These are phyloP conservation scores for Phoronis australis DNA, from an alignment of 2,888 invertebrate species.

Conservation along the genomic window DNA sequence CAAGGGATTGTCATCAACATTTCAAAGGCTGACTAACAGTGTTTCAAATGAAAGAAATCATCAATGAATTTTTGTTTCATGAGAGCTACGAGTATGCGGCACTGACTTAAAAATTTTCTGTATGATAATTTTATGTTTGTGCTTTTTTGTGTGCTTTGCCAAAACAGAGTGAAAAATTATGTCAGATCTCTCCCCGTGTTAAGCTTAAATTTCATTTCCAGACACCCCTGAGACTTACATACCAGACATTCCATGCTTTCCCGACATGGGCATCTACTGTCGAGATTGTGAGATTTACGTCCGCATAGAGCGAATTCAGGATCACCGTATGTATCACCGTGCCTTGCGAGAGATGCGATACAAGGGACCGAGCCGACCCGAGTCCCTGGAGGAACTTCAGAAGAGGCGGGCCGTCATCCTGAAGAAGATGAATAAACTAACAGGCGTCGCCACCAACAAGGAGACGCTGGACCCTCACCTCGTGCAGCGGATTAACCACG, in stretches of 20 bases:
- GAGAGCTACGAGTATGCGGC: too few species aligned
- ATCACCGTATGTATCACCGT: constrained; percentile 39
- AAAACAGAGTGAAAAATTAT: too few species aligned
- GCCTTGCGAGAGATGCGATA: constrained; percentile 30
- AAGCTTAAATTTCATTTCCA: too few species aligned
- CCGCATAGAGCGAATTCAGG: constrained; percentile 24
- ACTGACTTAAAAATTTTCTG: too few species aligned
- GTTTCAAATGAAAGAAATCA: too few species aligned
- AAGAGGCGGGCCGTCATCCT: constrained; percentile 31
- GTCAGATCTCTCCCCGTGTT: too few species aligned
- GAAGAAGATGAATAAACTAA: constrained; percentile 24
- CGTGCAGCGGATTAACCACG: constrained; percentile 30
- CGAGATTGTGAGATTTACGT: constrained; percentile 32
- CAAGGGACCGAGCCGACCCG: constrained; percentile 21
- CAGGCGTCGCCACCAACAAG: constrained; percentile 6
- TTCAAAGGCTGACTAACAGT: too few species aligned
- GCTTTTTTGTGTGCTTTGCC: too few species aligned
- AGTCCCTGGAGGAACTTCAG: constrained; percentile 25
- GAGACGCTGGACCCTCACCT: neutral
- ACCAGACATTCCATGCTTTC: constrained; percentile 25
- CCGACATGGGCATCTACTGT: constrained; percentile 38
- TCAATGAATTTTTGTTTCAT: too few species aligned
- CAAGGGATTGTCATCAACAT: too few species aligned
- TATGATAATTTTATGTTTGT: too few species aligned
- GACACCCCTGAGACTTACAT: constrained; percentile 37